These are phyloP conservation scores for Artemia franciscana DNA, from an alignment of 1,140 invertebrate genomes.

Conservation along the genomic window DNA sequence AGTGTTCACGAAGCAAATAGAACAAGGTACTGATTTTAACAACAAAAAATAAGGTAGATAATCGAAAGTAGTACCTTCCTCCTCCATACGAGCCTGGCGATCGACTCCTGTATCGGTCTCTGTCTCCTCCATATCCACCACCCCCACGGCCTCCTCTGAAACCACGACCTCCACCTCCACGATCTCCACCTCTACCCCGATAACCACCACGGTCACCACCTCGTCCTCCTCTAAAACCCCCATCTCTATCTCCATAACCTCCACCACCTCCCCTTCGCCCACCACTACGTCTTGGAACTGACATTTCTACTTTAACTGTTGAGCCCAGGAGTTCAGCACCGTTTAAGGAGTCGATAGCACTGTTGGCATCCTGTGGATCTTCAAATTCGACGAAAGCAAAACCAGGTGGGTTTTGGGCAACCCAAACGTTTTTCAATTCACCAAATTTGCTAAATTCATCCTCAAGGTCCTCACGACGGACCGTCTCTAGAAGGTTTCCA, in stretches of 20 bases:
- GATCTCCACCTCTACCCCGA: constrained; percentile 7
- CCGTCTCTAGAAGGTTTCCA: constrained; percentile 74
- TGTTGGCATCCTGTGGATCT: constrained; percentile 21
- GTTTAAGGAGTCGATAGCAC: constrained; percentile 7
- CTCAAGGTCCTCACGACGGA: constrained; percentile 75
- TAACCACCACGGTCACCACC: constrained; percentile 8
- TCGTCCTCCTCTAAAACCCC: constrained; percentile 7
- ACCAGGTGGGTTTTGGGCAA: constrained; percentile 74
- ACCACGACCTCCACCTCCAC: constrained; percentile 7
- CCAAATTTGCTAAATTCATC: constrained; percentile 84
- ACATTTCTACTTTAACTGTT: constrained; percentile 10
- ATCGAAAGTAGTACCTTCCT: neutral
- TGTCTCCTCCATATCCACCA: neutral
- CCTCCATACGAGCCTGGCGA: neutral
- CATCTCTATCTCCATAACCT: constrained; percentile 3
- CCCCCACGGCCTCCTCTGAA: constrained; percentile 8
- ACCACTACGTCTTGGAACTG: constrained; percentile 8
- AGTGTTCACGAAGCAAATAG: neutral
- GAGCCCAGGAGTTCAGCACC: constrained; percentile 8
- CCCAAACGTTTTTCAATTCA: constrained; percentile 85
- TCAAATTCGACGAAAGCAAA: constrained; percentile 71
- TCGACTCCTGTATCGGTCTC: neutral
- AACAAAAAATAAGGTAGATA: neutral
- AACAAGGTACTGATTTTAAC: too few relatives aligned
- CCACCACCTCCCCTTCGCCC: constrained; percentile 10